Evolutionary conservation across 2,113 vertebrate genomes (phyloP).

Genomic region (Gadus chalcogrammus): DNA sequence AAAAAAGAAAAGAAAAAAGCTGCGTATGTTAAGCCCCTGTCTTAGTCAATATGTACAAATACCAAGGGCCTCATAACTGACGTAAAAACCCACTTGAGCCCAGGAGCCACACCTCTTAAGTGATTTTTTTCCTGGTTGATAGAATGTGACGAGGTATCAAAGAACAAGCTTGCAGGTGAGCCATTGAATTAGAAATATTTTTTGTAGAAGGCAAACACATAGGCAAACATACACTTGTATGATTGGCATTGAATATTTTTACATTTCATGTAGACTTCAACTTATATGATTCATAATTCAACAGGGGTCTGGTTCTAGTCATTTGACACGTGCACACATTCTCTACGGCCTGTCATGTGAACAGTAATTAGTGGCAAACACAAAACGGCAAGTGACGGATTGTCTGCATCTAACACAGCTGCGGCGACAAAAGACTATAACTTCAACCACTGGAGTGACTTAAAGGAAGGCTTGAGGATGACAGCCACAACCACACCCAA

Average conservation of each 20-base stretch:
- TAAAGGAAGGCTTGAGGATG: too few relatives aligned
- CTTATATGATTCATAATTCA: constrained; percentile 6
- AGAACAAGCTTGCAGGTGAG: constrained; percentile 21
- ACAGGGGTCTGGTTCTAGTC: constrained; percentile 12
- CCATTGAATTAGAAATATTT: constrained; percentile 20
- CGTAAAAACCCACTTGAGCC: constrained; percentile 18
- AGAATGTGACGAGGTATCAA: neutral
- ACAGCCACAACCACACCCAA: too few relatives aligned
- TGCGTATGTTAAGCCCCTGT: constrained; percentile 8
- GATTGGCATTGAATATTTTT: too few relatives aligned
- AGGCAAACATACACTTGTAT: too few relatives aligned
- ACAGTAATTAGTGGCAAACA: constrained; percentile 31
- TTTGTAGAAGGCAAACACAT: constrained; percentile 10
- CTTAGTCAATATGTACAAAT: constrained; percentile 1
- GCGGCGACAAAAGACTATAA: constrained; percentile 17
- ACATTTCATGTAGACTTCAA: constrained; percentile 6
- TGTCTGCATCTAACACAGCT: constrained; percentile 25
- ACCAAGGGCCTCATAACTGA: constrained; percentile 9
- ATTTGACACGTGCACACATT: constrained; percentile 14
- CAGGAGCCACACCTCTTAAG: neutral
- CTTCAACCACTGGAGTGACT: constrained; percentile 24
- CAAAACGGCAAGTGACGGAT: constrained; percentile 25
- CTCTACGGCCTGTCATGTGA: constrained; percentile 19
- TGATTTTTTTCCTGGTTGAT: constrained; percentile 16
- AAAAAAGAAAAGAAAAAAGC: neutral